Conservation (phyloP, 2,888 invertebrate genomes). For the Globia sparganii region DNA sequence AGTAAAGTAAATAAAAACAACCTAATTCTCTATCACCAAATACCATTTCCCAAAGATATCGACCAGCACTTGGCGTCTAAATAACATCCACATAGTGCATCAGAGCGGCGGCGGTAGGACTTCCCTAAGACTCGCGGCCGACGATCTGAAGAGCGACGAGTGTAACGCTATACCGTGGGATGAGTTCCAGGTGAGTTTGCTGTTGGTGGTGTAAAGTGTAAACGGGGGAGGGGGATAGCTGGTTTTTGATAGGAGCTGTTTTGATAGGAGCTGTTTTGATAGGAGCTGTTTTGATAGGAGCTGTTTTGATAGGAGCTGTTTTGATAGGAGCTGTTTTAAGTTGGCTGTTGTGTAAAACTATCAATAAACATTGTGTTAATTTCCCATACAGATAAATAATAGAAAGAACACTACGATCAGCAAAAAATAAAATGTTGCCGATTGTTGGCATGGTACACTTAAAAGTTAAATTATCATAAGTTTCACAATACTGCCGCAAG, state of each 20-base stretch:
- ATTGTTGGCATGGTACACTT: too few species aligned
- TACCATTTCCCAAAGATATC: slow-evolving; percentile 90
- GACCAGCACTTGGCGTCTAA: slow-evolving; percentile 87
- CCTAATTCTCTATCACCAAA: neutral
- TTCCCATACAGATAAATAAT: too few species aligned
- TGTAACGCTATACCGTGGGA: slow-evolving; percentile 97
- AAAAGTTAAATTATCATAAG: too few species aligned
- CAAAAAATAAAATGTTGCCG: too few species aligned
- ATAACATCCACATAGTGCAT: slow-evolving; percentile 84
- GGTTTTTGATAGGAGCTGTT: slow-evolving; percentile 9
- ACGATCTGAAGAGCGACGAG: slow-evolving; percentile 94
- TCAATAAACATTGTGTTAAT: too few species aligned
- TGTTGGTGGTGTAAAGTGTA: neutral
- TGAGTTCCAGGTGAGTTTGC: slow-evolving; percentile 95
- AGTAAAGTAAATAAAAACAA: neutral
- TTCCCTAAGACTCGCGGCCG: slow-evolving; percentile 80
- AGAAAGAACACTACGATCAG: too few species aligned
- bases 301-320: too few species aligned
- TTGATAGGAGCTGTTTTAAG: slow-evolving; percentile 1
- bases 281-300: too few species aligned
- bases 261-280: too few species aligned
- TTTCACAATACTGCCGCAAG: too few species aligned
- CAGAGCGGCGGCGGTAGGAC: slow-evolving; percentile 78
- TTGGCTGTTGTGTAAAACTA: neutral
- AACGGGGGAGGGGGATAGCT: neutral